Evolutionary conservation across 2,797 vertebrate genomes (phyloP), one percentile per base, ranked within the genome.

Genomic region (Hypotaenidia philippensis): DNA sequence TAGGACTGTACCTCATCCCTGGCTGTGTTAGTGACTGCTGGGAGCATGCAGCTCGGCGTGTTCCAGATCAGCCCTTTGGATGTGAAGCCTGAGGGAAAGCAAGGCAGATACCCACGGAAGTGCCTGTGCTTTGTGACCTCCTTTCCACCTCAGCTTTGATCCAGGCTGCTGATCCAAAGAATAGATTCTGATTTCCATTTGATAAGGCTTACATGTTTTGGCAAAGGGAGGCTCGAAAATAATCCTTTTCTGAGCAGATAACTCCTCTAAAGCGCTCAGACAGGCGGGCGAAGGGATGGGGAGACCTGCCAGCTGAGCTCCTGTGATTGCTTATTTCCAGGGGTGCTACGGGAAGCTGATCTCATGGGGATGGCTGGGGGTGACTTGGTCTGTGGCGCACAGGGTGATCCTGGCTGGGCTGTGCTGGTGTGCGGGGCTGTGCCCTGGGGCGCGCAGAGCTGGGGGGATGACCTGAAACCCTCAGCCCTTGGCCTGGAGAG

Each of bases 191-290:
- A 96, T 95, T 97, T 95, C 92, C 92, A 83, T 93, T 60, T 91
- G 96, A 96, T 94, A 96, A 87, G 61, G 89, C 87, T 91, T 94
- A 95, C 45, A 8, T 53, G 59, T 74, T 89, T 81, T 86, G 90
- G 91, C 76, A 50, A 69, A 72, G 69, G 64, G 82, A 91, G 32
- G 91, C 92, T 95, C 90, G 93, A 34, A 95, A 95, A 86, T 95
- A 97, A 96, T 97, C 94, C 91, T 61, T 34, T 88, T 32, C 91
- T 95, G 93, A 96, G 94, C 82, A 94, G 93, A 91, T 95, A 92
- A 96, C 91, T 87, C 79, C 72, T 72, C 91, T 83, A 61, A 91
- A 96, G 92, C 31, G 1, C 84, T 95, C 71, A 22, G 27, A 93
- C 84, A 50, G 9, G 71, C 89, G 10, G 74, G 87, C 56, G 66